phyloP scores from a whole-genome alignment of 2,888 invertebrate genomes.

The Synanthedon vespiformis region DNA sequence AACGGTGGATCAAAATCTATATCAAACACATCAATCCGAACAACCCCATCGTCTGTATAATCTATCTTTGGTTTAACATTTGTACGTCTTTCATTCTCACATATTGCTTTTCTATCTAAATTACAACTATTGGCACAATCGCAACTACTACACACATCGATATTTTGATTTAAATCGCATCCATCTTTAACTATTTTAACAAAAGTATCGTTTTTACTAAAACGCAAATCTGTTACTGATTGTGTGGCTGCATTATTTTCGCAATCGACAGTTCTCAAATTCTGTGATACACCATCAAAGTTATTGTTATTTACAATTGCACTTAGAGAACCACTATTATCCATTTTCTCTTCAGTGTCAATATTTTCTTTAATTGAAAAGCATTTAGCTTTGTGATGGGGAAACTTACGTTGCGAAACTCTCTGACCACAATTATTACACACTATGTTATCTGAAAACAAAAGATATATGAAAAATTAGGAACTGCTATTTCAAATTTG shows the following conservation, averaged over 20 bases:
- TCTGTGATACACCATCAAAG: too few species aligned
- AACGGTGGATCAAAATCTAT: conserved; percentile 18
- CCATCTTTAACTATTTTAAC: neutral
- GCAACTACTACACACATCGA: conserved; percentile 23
- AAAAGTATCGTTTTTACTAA: neutral
- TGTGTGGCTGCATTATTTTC: too few species aligned
- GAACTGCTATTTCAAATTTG: too few species aligned
- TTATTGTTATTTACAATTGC: too few species aligned
- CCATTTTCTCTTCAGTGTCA: too few species aligned
- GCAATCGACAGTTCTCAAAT: too few species aligned
- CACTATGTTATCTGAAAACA: conserved; percentile 8
- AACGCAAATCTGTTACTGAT: too few species aligned
- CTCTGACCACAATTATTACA: conserved; percentile 12
- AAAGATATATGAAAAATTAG: too few species aligned
- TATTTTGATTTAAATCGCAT: neutral
- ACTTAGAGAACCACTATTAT: too few species aligned
- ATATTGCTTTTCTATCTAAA: conserved; percentile 4
- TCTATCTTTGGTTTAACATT: conserved; percentile 26
- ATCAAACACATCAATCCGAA: conserved; percentile 45
- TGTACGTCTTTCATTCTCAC: neutral
- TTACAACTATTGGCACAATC: conserved; percentile 19
- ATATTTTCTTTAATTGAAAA: too few species aligned
- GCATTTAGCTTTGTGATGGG: conserved; percentile 4
- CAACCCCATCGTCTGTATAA: conserved; percentile 35
- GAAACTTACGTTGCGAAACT: conserved; percentile 5